Evolutionary conservation across 1,140 invertebrate species (phyloP), one percentile per base, ranked within the genome.

Genomic region (Drosophila guanche): DNA sequence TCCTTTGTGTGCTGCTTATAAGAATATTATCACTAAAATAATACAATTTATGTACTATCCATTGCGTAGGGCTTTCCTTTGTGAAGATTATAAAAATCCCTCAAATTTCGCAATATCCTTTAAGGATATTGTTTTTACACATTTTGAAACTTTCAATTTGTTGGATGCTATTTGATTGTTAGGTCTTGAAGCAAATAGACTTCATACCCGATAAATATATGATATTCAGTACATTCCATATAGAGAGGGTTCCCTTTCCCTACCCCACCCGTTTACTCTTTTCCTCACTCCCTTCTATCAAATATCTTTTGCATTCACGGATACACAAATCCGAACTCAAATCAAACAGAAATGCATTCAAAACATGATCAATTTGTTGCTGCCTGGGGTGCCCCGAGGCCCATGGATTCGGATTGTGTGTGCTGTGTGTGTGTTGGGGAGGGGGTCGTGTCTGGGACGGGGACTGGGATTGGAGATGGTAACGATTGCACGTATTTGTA

Each of bases 401-500:
- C 14, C 56, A 40, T 14, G 43, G 27, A 59, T 37, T 20, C 16
- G 16, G 16, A 20, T 1, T 20, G 16, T 20, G 25, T 22, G 43
- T 27, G 16, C 16, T 20, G 16, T 1, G 25, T 27, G 25, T 12
- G 46, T 10, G 20, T 33, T 23, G 33, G 16, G 29, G 51, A 22
- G 23, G 41, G 22, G 33, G 29, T 20, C 16, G 12, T 43, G 46
- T 29, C 14, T n/a, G 14, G 45, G 5, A 2, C 7, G 29, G 8
- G 8, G n/a, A 45, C 7, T 45, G 50, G 43, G 67, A 8, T 6
- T 2, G 25, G 23, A 55, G 55, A 37, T 37, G 55, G 53, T 67
- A 37, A 42, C 62, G 45, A 66, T 66, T 65, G 71, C 70, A 74
- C 70, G 69, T 72, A 74, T 72, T 68, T 85, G 77, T 67, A 76